Conservation (phyloP, 1,140 invertebrate species). For the Thaumetopoea pityocampa region DNA sequence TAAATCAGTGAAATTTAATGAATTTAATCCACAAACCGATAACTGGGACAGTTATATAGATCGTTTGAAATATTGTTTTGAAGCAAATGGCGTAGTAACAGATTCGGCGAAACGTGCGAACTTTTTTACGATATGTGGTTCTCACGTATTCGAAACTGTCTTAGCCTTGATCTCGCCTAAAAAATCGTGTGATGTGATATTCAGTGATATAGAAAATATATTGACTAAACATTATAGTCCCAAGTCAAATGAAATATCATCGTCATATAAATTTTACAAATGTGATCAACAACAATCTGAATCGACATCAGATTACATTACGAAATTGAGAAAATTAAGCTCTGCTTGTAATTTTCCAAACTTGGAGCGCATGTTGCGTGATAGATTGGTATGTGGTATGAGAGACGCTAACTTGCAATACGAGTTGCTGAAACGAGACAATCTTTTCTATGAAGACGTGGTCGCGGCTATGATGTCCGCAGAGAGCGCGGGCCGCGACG, state of each 20-base stretch:
- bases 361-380: constrained; percentile 29
- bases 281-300: no score
- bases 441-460: constrained; percentile 24
- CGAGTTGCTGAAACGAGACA: constrained; percentile 24
- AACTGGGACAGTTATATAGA: constrained; percentile 27
- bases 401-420: constrained; percentile 24
- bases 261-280: no score
- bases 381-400: constrained; percentile 31
- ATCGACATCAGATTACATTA: no score
- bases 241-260: constrained; percentile 34
- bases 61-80: constrained; percentile 24
- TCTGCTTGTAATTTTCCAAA: constrained; percentile 26
- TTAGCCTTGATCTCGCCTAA: constrained; percentile 26
- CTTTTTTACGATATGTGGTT: constrained; percentile 30
- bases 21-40: constrained; percentile 17
- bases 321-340: no score
- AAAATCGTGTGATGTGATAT: constrained; percentile 22
- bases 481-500: no score
- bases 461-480: no score
- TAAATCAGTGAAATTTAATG: constrained; percentile 14
- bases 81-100: constrained; percentile 20
- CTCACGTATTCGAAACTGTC: constrained; percentile 23
- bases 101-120: constrained; percentile 21
- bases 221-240: constrained; percentile 29
- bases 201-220: constrained; percentile 13